Conservation (phyloP, 2,113 vertebrate species). For the Haliaeetus leucogaster region DNA sequence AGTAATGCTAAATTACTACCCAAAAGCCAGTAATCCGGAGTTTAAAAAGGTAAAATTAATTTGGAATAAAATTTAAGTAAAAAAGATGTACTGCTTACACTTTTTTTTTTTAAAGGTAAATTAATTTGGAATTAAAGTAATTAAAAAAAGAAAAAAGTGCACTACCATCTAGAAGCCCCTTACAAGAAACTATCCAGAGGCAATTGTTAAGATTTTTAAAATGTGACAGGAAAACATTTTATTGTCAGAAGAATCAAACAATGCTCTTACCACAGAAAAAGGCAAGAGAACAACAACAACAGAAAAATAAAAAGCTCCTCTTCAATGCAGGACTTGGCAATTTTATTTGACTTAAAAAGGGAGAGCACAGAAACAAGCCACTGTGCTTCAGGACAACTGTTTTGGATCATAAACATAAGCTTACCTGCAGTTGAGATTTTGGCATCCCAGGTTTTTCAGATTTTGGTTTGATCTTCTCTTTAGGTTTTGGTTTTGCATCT, state of each 20-base stretch:
- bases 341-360: background rate
- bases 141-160: background rate
- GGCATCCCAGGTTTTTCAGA: conserved; percentile 67
- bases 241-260: background rate
- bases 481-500: conserved; percentile 74
- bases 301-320: background rate
- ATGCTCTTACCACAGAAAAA: background rate
- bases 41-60: background rate
- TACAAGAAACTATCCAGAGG: background rate
- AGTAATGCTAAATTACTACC: background rate
- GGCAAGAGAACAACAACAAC: background rate
- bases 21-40: background rate
- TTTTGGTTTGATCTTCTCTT: conserved; percentile 74
- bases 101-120: background rate
- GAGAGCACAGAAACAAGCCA: background rate
- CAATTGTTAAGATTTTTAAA: background rate
- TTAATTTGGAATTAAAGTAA: background rate
- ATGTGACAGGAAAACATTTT: background rate
- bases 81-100: background rate
- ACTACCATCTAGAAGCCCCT: fast-evolving
- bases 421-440: conserved; percentile 79
- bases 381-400: background rate
- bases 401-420: background rate
- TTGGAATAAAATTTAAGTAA: background rate
- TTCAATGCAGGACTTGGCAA: background rate